These are phyloP conservation scores for Luehdorfia chinensis DNA, from an alignment of 1,140 invertebrate genomes.

Conservation along the genomic window DNA sequence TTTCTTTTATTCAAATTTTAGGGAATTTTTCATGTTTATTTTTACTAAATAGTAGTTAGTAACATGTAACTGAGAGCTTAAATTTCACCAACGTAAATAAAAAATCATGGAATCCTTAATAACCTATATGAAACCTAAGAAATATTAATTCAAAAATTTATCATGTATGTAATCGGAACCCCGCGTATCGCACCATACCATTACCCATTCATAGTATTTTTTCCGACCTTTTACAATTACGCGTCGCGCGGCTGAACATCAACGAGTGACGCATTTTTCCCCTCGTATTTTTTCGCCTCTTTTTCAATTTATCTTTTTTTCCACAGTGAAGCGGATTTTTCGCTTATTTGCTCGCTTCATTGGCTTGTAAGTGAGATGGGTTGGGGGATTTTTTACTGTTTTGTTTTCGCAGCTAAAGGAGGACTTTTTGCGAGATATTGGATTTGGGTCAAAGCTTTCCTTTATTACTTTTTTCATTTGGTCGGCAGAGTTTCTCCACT, in stretches of 20 bases:
- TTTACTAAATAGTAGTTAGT: too few relatives aligned
- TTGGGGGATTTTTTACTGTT: conserved; percentile 46
- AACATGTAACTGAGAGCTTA: too few relatives aligned
- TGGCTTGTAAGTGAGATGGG: conserved; percentile 72
- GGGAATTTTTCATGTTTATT: too few relatives aligned
- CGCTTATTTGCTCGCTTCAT: conserved; percentile 74
- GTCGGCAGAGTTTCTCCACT: conserved; percentile 20
- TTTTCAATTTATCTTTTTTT: conserved; percentile 70
- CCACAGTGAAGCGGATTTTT: conserved; percentile 69
- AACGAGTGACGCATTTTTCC: conserved; percentile 57
- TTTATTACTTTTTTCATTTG: conserved; percentile 21
- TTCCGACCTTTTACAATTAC: conserved; percentile 68
- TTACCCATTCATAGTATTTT: conserved; percentile 30
- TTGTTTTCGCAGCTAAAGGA: conserved; percentile 49
- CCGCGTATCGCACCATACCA: too few relatives aligned
- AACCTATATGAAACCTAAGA: too few relatives aligned
- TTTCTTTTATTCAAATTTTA: too few relatives aligned
- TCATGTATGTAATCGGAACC: conserved; percentile 46
- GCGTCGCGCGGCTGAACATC: conserved; percentile 53
- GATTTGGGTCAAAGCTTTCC: conserved; percentile 52
- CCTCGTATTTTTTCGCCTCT: conserved; percentile 42
- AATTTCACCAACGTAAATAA: too few relatives aligned
- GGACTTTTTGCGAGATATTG: conserved; percentile 40
- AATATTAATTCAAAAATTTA: too few relatives aligned
- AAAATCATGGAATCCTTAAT: too few relatives aligned